These are phyloP conservation scores for Hymenochirus boettgeri DNA, from an alignment of 2,113 vertebrate genomes.

Conservation along the genomic window DNA sequence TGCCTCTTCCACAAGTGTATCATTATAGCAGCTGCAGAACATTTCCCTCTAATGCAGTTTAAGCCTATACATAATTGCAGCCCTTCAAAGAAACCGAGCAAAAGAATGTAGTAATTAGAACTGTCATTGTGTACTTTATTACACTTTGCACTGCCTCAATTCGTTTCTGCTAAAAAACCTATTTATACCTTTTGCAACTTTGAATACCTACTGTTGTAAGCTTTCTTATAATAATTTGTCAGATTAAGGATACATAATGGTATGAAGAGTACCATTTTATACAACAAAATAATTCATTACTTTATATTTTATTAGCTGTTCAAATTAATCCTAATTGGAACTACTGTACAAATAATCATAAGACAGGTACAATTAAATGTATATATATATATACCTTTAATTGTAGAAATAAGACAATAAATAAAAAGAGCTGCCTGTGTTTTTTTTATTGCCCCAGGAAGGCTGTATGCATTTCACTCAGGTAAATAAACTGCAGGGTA, in stretches of 20 bases:
- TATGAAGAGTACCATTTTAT: too few relatives aligned
- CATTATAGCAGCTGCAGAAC: constrained; percentile 52
- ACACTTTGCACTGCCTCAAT: constrained; percentile 55
- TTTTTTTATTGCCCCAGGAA: too few relatives aligned
- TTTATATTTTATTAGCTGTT: too few relatives aligned
- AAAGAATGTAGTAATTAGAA: constrained; percentile 66
- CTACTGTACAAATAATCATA: too few relatives aligned
- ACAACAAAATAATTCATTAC: too few relatives aligned
- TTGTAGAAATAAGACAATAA: too few relatives aligned
- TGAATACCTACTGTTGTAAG: constrained; percentile 42
- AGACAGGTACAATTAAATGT: too few relatives aligned
- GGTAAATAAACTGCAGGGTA: too few relatives aligned
- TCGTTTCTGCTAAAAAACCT: constrained; percentile 54
- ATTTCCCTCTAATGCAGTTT: constrained; percentile 50
- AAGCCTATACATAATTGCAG: constrained; percentile 61
- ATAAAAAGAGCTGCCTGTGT: too few relatives aligned
- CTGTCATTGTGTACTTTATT: constrained; percentile 60
- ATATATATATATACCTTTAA: too few relatives aligned
- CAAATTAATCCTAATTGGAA: too few relatives aligned
- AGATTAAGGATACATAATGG: neutral
- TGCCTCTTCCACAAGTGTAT: constrained; percentile 33
- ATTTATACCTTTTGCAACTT: constrained; percentile 59
- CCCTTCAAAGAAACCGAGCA: constrained; percentile 58
- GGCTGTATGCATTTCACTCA: too few relatives aligned
- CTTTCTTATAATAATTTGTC: neutral